Evolutionary conservation across 2,797 vertebrate species (phyloP), one percentile per base, ranked within the genome.

Genomic region (Sphenodon punctatus): DNA sequence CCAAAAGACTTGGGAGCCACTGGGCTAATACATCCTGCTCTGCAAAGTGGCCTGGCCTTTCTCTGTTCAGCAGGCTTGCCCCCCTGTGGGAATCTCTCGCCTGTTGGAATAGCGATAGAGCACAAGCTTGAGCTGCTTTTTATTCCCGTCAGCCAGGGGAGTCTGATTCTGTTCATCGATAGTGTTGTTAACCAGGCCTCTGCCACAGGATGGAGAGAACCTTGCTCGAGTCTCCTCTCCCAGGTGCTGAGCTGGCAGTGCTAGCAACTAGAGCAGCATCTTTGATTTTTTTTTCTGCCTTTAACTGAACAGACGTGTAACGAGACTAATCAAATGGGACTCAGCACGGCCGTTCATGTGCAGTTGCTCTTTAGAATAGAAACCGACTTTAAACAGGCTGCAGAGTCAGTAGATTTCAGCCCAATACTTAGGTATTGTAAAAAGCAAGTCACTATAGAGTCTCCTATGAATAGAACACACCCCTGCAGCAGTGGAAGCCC

Each of bases 201-300:
- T 67, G 55, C 55, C 34, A 63, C 45, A 4, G 80, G 73, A 80
- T 84, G 22, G 39, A 66, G 74, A 82, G 72, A 55, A 19, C 72
- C 63, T 60, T 55, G 80, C 67, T 66, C 64, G 75, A 88, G 86
- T 67, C 85, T 61, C 77, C 85, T 80, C 82, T 75, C 87, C 79
- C 23, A 56, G 73, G 79, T 74, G 75, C 68, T 58, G 13, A 30
- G 67, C 55, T 34, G 7, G 17, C 30, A 56, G 30, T 17, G 19
- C 16, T 34, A 17, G 16, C 30, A 6, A 32, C 4, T 19, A 3
- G 34, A 36, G 34, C 36, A 36, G 36, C 34, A 36, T 8, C 34
- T 36, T 34, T 34, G 17, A 19, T 20, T 17, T 34, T 20, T 36
- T 36, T 56, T 14, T 32, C 20, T n/a, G n/a, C 32, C 55, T 34